A percentile compares a stretch with the other conserved stretches of the same genome.
Conservation (phyloP, 64 coral and sea anemone species). For the Catalaphyllia jardinei region DNA sequence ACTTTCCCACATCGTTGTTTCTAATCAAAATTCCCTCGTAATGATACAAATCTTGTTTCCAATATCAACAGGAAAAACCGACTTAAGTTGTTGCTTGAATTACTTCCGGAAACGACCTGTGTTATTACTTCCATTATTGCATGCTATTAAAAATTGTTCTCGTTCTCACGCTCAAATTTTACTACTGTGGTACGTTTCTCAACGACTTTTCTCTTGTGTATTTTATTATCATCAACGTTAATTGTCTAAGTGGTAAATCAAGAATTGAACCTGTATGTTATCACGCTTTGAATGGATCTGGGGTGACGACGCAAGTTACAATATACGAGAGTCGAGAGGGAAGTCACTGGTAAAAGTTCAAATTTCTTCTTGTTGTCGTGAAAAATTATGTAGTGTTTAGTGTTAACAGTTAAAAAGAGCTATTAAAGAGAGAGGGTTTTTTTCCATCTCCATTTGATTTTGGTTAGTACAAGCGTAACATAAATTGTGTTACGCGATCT, state of each 20-base stretch:
- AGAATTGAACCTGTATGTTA: not conserved
- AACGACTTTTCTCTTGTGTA: not conserved
- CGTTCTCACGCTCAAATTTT: slow-evolving; percentile 19
- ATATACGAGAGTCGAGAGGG: not conserved
- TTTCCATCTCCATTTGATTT: not conserved
- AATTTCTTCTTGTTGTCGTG: no score
- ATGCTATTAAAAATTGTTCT: slow-evolving; percentile 5
- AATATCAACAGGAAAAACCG: slow-evolving; percentile 37
- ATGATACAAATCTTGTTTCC: slow-evolving; percentile 2
- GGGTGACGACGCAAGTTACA: not conserved
- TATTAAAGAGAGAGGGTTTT: no score
- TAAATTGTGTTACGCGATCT: not conserved
- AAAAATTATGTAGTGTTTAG: no score
- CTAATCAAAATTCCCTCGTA: slow-evolving; percentile 20
- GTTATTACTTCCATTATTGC: slow-evolving; percentile 13
- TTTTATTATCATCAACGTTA: not conserved
- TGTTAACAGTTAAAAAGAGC: no score
- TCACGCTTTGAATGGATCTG: not conserved
- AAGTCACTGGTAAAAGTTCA: no score
- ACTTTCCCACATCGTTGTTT: slow-evolving; percentile 12
- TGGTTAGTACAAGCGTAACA: not conserved
- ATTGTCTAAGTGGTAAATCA: not conserved
- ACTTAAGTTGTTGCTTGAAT: not conserved
- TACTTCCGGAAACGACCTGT: slow-evolving; percentile 39
- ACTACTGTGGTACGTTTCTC: not conserved